phyloP scores from a whole-genome alignment of 2,113 vertebrate species.

The Tonatia bakeri region DNA sequence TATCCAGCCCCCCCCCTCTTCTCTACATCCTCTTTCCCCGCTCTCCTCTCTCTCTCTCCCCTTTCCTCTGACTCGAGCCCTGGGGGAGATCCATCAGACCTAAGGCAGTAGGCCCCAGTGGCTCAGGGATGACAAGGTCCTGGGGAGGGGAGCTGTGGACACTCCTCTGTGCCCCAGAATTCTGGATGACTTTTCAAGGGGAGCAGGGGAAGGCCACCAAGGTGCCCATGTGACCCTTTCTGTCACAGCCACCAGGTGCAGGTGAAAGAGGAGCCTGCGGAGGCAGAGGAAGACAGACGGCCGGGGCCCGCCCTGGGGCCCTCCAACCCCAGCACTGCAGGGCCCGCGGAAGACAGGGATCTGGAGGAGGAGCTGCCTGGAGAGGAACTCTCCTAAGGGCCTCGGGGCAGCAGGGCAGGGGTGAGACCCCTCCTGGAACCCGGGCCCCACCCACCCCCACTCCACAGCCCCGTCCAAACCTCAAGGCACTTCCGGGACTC shows the following conservation, averaged over 20 bases:
- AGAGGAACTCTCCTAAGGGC: conserved; percentile 95
- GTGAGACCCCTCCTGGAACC: conserved; percentile 65
- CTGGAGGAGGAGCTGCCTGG: conserved; percentile 95
- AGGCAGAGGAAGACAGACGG: conserved; percentile 92
- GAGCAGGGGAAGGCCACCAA: rapidly evolving
- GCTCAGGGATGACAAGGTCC: not conserved
- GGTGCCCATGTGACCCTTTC: not conserved
- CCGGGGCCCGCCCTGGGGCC: conserved; percentile 88
- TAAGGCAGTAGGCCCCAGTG: not conserved
- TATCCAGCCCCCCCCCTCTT: rapidly evolving
- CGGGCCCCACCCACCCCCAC: conserved; percentile 66
- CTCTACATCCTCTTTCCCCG: rapidly evolving
- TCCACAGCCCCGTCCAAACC: conserved; percentile 75
- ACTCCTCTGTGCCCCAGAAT: not conserved
- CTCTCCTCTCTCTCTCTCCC: too few relatives aligned
- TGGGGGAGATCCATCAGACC: not conserved
- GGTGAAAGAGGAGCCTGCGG: conserved; percentile 97
- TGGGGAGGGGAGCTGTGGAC: rapidly evolving
- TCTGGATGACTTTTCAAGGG: rapidly evolving
- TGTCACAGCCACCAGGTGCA: conserved; percentile 90
- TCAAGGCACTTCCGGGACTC: conserved; percentile 82
- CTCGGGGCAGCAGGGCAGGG: conserved; percentile 35
- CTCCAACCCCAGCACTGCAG: conserved; percentile 88
- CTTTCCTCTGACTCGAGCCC: not conserved
- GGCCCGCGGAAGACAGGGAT: conserved; percentile 92